Evolutionary conservation across 2,797 vertebrate species (phyloP).

Genomic region (Thamnophis elegans): DNA sequence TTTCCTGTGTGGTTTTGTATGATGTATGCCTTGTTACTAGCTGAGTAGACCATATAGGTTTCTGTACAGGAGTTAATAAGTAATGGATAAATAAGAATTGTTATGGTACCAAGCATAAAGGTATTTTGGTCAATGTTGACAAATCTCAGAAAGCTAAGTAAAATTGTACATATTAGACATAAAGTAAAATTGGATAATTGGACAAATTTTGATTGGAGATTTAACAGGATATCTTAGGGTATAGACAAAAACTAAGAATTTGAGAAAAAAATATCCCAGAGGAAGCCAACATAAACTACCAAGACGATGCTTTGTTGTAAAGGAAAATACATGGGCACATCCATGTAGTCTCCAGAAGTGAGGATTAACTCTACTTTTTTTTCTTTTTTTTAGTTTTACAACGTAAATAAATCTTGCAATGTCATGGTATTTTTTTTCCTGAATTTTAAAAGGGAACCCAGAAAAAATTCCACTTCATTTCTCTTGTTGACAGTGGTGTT

Average conservation of each 20-base stretch:
- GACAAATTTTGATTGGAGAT: not conserved
- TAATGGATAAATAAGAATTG: not conserved
- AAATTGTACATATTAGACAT: not conserved
- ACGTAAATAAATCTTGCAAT: not conserved
- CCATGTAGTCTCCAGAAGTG: not conserved
- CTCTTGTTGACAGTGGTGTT: not conserved
- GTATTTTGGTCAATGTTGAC: not conserved
- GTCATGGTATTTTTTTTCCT: not conserved
- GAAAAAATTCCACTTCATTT: not conserved
- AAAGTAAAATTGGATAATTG: not conserved
- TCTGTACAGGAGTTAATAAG: not conserved
- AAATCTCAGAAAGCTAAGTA: not conserved
- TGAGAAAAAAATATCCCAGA: not conserved
- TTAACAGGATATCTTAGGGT: not conserved
- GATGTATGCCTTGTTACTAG: not conserved
- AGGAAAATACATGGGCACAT: not conserved
- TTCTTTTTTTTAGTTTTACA: not conserved
- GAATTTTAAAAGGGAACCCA: not conserved
- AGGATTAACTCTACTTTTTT: not conserved
- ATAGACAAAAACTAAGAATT: not conserved
- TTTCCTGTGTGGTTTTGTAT: not conserved
- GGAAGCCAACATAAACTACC: not conserved
- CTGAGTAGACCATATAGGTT: not conserved
- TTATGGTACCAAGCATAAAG: not conserved
- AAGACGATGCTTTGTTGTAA: not conserved